phyloP scores from a whole-genome alignment of 2,797 vertebrate species.

The Rhynchonycteris naso region DNA sequence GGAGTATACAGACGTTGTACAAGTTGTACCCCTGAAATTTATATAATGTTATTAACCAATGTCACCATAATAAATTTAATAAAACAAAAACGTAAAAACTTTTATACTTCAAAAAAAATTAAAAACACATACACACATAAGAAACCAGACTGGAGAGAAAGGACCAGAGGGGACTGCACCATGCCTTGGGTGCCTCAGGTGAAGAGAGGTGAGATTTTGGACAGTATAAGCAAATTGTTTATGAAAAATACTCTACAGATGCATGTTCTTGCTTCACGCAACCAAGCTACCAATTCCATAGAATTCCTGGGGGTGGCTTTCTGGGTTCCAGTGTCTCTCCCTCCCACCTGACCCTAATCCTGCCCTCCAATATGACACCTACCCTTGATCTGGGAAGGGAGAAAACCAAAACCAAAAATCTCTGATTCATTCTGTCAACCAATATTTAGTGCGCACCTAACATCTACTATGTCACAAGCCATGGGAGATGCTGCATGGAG shows the following conservation, averaged over 20 bases:
- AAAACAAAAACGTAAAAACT: not conserved
- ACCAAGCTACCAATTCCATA: not conserved
- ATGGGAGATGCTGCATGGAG: not conserved
- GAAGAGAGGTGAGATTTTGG: not conserved
- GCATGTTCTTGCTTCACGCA: not conserved
- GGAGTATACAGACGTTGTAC: not conserved
- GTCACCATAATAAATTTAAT: not conserved
- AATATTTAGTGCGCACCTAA: not conserved
- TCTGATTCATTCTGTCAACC: not conserved
- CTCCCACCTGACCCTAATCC: rapidly evolving
- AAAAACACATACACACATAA: not conserved
- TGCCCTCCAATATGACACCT: too few species aligned
- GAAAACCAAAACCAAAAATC: not conserved
- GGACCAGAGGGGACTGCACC: rapidly evolving
- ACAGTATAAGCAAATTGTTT: not conserved
- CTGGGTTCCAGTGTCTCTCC: rapidly evolving
- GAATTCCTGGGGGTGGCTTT: not conserved
- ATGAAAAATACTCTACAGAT: not conserved
- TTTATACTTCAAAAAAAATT: not conserved
- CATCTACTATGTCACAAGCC: not conserved
- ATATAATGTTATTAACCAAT: not conserved
- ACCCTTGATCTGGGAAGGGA: not conserved
- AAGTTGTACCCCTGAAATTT: not conserved
- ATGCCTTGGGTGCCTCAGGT: rapidly evolving
- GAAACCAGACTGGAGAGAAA: not conserved